Conservation (phyloP, 2,113 vertebrate genomes). For the Phoxinus phoxinus region DNA sequence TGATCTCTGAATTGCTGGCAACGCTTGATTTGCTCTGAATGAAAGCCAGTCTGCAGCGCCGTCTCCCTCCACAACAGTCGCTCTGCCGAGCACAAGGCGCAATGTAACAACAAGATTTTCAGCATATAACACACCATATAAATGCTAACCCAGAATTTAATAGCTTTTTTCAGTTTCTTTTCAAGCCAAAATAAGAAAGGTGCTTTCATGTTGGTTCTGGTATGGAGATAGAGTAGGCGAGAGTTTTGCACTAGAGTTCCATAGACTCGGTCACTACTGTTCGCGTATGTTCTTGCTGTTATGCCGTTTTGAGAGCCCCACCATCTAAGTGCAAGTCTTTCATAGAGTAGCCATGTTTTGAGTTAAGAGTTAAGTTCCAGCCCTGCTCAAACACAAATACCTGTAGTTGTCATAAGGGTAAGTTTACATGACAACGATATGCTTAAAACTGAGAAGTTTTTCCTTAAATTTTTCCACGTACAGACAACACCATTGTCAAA, state of each 20-base stretch:
- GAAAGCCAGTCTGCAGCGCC: conserved; percentile 25
- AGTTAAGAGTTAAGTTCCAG: neutral
- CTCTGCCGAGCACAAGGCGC: neutral
- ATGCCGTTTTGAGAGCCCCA: neutral
- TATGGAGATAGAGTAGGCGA: neutral
- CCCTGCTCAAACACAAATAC: too few species aligned
- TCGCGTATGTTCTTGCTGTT: neutral
- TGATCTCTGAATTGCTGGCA: conserved; percentile 56
- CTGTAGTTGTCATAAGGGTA: too few species aligned
- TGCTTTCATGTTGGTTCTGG: conserved; percentile 23
- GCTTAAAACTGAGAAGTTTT: too few species aligned
- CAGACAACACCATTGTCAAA: too few species aligned
- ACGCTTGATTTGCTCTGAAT: conserved; percentile 52
- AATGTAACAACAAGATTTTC: conserved; percentile 28
- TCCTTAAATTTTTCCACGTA: too few species aligned
- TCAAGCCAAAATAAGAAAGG: neutral
- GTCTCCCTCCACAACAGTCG: neutral
- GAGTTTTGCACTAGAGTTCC: neutral
- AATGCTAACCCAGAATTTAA: conserved; percentile 18
- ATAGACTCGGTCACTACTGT: neutral
- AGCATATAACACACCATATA: conserved; percentile 27
- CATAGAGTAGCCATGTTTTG: neutral
- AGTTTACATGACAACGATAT: too few species aligned
- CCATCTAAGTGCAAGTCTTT: neutral
- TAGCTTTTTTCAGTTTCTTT: neutral